Base-by-base conservation (phyloP, 2,113 vertebrate genomes). In the Poeciliopsis retropinna region DNA sequence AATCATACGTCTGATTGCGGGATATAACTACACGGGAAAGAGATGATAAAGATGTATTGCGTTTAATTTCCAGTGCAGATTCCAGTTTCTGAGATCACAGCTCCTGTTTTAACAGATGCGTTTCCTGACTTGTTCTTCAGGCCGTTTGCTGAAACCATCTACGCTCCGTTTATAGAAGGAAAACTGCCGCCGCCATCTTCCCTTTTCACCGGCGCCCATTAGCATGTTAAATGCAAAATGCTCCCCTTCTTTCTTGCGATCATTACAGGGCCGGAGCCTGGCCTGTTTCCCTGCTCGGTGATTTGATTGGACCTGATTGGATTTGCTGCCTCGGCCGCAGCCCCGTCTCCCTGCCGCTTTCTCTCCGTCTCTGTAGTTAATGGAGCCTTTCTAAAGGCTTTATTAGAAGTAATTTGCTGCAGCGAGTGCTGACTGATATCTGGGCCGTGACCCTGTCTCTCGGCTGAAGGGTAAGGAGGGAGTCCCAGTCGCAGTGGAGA, bases 361-460 rank as follows among this genome's bases (percentile, higher is more conserved):
- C 72, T 81, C 72, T 75, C 64, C 65, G 72, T 85, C 73, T 60
- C 68, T 72, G 81, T 83, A 88, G 28, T 86, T 93, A 93, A 93
- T 93, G 89, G 88, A 63, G 83, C 94, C 75, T 90, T 88, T 88
- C 90, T 88, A 91, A 85, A 91, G 85, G 73, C 94, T 93, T 94
- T 94, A 95, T 95, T 95, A 95, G 93, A 85, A 93, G 89, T 93
- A 78, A 93, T 92, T 95, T 95, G 93, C 95, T 93, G 96, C 81
- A 75, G 81, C 95, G 95, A 95, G 96, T 88, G 93, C 90, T 96
- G 97, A 96, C 95, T 92, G 94, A 94, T 76, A 81, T 78, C 84
- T 92, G 91, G 90, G 94, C 91, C 91, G 70, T 93, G 94, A 92
- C 94, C 93, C 89, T 82, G 86, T 79, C 88, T 67, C 88, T 90